A percentile compares a stretch with the other conserved stretches of the same genome.
Evolutionary conservation across 1,140 invertebrate genomes (phyloP).

Genomic region (Hestina assimilis): DNA sequence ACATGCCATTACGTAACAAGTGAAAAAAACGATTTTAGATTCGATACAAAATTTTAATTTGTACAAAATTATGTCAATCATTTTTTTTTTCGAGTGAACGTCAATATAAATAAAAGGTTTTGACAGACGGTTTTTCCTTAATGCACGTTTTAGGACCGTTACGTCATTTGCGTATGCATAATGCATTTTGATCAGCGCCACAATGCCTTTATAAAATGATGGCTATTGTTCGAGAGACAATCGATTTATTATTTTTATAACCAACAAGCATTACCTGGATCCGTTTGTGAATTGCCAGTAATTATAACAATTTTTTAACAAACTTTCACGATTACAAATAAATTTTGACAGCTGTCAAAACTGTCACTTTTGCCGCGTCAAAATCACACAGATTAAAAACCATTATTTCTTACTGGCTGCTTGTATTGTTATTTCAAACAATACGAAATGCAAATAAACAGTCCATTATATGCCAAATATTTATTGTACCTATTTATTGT

Average conservation of each 20-base stretch:
- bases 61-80: background rate
- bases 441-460: background rate
- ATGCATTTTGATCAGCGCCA: constrained; percentile 16
- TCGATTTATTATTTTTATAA: constrained; percentile 20
- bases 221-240: constrained; percentile 24
- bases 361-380: too few relatives aligned
- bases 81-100: constrained; percentile 1
- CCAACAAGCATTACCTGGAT: constrained; percentile 10
- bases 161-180: constrained; percentile 16
- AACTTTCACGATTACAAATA: too few relatives aligned
- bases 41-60: background rate
- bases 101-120: constrained; percentile 2
- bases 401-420: background rate
- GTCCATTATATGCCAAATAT: constrained; percentile 4
- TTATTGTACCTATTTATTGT: background rate
- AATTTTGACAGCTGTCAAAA: background rate
- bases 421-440: background rate
- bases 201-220: constrained; percentile 22
- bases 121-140: constrained; percentile 11
- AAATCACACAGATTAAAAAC: too few relatives aligned
- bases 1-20: too few relatives aligned
- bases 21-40: background rate
- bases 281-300: background rate
- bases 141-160: constrained; percentile 10
- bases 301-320: background rate